phyloP scores from a whole-genome alignment of 2,797 vertebrate genomes.

The Eulemur rubriventer region DNA sequence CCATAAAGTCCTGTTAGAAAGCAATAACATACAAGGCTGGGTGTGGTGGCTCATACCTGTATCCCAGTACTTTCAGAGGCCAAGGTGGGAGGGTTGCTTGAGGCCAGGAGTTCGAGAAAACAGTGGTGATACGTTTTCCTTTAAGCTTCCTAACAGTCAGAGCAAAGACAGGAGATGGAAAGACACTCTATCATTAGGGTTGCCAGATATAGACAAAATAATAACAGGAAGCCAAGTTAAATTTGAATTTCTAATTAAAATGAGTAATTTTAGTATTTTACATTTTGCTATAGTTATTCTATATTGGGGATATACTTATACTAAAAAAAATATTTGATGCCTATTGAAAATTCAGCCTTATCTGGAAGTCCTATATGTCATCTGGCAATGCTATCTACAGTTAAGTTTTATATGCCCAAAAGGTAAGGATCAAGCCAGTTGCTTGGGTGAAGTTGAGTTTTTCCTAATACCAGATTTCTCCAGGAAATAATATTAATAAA shows the following conservation, averaged over 20 bases:
- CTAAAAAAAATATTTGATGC: neutral
- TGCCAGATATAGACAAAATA: neutral
- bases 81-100: neutral
- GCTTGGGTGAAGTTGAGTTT: neutral
- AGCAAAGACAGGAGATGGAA: neutral
- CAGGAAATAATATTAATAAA: neutral
- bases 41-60: neutral
- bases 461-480: neutral
- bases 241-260: slow-evolving; percentile 46
- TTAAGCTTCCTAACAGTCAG: neutral
- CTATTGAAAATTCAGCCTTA: slow-evolving; percentile 2
- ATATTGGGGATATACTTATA: neutral
- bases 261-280: neutral
- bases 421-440: neutral
- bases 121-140: neutral
- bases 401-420: neutral
- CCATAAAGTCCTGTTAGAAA: neutral
- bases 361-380: neutral
- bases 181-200: neutral
- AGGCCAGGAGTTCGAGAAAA: neutral
- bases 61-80: neutral
- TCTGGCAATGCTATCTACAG: neutral
- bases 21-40: neutral
- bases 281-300: neutral
- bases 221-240: neutral